These are phyloP conservation scores for Eulithis testata DNA, from an alignment of 2,888 invertebrate species.

Conservation along the genomic window DNA sequence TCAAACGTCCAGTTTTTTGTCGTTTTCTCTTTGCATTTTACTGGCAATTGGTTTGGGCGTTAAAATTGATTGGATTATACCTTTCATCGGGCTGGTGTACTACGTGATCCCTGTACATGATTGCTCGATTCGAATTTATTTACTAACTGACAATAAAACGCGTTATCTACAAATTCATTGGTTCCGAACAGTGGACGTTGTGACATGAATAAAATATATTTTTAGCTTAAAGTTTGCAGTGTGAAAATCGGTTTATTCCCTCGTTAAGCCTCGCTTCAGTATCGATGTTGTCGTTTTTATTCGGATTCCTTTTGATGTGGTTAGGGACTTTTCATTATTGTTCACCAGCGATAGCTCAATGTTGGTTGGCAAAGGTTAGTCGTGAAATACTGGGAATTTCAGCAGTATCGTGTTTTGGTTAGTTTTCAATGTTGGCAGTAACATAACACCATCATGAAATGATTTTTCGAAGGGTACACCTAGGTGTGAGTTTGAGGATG, in stretches of 20 bases:
- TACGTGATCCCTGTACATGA: conserved; percentile 77
- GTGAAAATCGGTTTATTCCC: conserved; percentile 47
- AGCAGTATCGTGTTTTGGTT: not conserved
- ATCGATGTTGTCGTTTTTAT: conserved; percentile 23
- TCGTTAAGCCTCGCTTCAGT: conserved; percentile 40
- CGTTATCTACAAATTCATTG: conserved; percentile 71
- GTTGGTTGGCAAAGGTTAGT: not conserved
- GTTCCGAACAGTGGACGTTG: conserved; percentile 49
- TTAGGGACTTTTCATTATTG: conserved; percentile 9
- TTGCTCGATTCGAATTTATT: conserved; percentile 72
- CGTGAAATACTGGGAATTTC: not conserved
- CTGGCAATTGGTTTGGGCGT: conserved; percentile 66
- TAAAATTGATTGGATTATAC: conserved; percentile 82
- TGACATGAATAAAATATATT: conserved; percentile 66
- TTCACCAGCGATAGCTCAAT: no score
- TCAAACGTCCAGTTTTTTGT: conserved; percentile 36
- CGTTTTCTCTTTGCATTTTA: conserved; percentile 64
- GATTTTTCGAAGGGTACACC: no score
- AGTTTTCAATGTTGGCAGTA: not conserved
- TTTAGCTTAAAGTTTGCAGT: conserved; percentile 55
- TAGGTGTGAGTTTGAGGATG: not conserved
- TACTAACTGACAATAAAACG: conserved; percentile 74
- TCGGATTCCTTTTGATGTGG: conserved; percentile 24
- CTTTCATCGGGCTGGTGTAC: conserved; percentile 62
- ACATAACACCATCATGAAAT: not conserved